Evolutionary conservation across 2,797 vertebrate genomes (phyloP).

Genomic region (Chanos chanos): DNA sequence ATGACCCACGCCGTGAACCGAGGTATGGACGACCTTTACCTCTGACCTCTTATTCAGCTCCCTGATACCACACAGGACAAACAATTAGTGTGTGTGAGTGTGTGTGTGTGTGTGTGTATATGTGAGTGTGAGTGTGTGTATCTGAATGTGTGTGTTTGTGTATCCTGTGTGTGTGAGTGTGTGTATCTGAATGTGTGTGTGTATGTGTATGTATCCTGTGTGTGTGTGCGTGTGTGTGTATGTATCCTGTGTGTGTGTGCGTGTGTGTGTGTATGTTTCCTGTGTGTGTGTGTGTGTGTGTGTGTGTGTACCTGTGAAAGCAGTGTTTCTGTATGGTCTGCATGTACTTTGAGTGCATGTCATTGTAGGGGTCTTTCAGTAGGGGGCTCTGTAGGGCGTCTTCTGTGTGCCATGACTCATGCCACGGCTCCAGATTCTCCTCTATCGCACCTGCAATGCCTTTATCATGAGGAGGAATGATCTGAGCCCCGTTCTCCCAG

Average conservation of each 20-base stretch:
- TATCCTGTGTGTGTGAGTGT: not conserved
- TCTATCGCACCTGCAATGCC: constrained; percentile 86
- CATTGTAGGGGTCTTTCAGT: constrained; percentile 79
- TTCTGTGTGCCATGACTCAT: constrained; percentile 84
- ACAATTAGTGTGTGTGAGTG: not conserved
- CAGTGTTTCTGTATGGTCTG: constrained; percentile 88
- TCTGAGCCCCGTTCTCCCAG: constrained; percentile 96
- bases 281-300: not conserved
- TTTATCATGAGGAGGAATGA: constrained; percentile 88
- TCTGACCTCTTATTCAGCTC: constrained; percentile 80
- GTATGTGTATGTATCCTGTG: not conserved
- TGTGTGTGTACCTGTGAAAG: constrained; percentile 81
- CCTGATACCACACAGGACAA: constrained; percentile 59
- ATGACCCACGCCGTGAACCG: constrained; percentile 94
- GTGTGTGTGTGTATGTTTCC: not conserved
- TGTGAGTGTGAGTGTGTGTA: not conserved
- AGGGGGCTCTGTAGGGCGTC: constrained; percentile 73
- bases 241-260: not conserved
- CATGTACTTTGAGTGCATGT: constrained; percentile 80
- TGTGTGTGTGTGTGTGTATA: not conserved
- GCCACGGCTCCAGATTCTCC: constrained; percentile 89
- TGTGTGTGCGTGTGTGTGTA: not conserved
- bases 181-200: not conserved
- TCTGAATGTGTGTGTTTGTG: not conserved
- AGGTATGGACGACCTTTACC: constrained; percentile 94